Evolutionary conservation across 2,888 invertebrate species (phyloP).

Genomic region (Torymus tubicola): DNA sequence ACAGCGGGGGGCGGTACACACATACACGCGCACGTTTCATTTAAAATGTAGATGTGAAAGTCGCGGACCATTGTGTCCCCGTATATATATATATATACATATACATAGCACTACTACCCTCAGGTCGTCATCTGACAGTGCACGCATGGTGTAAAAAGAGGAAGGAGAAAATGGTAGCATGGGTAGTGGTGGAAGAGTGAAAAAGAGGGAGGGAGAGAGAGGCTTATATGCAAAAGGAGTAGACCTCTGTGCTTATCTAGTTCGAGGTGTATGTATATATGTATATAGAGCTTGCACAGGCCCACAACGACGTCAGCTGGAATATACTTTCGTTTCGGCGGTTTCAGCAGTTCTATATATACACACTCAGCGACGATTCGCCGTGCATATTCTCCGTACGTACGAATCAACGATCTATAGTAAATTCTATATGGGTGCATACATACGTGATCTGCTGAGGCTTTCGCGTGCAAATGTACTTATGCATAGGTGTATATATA

Average conservation of each 20-base stretch:
- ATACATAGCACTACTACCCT: too few relatives aligned
- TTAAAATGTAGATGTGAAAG: conserved; percentile 72
- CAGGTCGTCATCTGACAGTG: too few relatives aligned
- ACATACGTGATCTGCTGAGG: too few relatives aligned
- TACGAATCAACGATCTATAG: conserved; percentile 6
- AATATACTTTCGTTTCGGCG: conserved; percentile 69
- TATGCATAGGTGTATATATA: too few relatives aligned
- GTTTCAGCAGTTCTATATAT: conserved; percentile 66
- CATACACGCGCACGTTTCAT: conserved; percentile 59
- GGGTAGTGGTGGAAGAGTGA: too few relatives aligned
- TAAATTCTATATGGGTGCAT: too few relatives aligned
- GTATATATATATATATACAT: too few relatives aligned
- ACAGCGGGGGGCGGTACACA: conserved; percentile 61
- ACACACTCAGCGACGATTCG: background rate
- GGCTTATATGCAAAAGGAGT: background rate
- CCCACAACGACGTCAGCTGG: conserved; percentile 66
- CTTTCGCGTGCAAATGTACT: too few relatives aligned
- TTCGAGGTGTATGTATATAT: conserved; percentile 30
- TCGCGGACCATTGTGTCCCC: conserved; percentile 62
- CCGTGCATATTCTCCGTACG: background rate
- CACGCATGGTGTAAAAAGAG: too few relatives aligned
- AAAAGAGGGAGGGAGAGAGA: too few relatives aligned
- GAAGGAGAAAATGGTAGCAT: too few relatives aligned
- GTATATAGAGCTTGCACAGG: conserved; percentile 52
- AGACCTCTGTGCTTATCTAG: conserved; percentile 12